Conservation (phyloP, 2,888 invertebrate species). For the Scaptomyza tumidula region DNA sequence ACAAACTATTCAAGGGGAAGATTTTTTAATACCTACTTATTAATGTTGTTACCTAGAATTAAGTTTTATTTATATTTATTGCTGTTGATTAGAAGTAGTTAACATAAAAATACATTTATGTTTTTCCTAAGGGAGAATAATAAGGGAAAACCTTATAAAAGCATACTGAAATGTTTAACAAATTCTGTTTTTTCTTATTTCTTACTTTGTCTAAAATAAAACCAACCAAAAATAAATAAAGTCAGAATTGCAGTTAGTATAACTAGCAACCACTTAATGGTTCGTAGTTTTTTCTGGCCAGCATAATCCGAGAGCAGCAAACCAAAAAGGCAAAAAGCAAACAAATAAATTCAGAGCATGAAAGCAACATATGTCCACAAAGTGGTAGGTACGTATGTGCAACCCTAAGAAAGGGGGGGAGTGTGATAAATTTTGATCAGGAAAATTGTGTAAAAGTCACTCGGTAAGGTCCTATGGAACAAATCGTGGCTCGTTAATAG, state of each 20-base stretch:
- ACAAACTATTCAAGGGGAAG: conserved; percentile 36
- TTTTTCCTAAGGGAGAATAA: not conserved
- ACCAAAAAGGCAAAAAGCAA: conserved; percentile 18
- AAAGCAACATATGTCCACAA: conserved; percentile 81
- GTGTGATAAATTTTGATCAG: conserved; percentile 65
- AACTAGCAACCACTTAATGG: conserved; percentile 51
- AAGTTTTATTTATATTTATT: not conserved
- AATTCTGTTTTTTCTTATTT: no score
- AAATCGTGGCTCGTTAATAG: conserved; percentile 75
- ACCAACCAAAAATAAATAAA: conserved; percentile 15
- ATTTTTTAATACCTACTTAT: conserved; percentile 29
- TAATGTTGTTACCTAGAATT: conserved; percentile 6
- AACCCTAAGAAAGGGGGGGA: conserved; percentile 1
- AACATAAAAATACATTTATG: not conserved
- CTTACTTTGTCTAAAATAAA: conserved; percentile 13
- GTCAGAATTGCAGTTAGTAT: not conserved
- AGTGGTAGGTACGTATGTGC: conserved; percentile 57
- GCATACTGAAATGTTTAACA: no score
- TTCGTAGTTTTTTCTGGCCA: conserved; percentile 40
- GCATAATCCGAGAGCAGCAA: conserved; percentile 48
- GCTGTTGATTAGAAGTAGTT: not conserved
- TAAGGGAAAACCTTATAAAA: not conserved
- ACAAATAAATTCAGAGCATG: conserved; percentile 22
- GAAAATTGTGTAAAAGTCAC: conserved; percentile 65
- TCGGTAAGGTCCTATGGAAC: conserved; percentile 48